Percentiles rank a stretch among this genome's conserved stretches.
phyloP scores from a whole-genome alignment of 2,113 vertebrate species.

The Sprattus sprattus region DNA sequence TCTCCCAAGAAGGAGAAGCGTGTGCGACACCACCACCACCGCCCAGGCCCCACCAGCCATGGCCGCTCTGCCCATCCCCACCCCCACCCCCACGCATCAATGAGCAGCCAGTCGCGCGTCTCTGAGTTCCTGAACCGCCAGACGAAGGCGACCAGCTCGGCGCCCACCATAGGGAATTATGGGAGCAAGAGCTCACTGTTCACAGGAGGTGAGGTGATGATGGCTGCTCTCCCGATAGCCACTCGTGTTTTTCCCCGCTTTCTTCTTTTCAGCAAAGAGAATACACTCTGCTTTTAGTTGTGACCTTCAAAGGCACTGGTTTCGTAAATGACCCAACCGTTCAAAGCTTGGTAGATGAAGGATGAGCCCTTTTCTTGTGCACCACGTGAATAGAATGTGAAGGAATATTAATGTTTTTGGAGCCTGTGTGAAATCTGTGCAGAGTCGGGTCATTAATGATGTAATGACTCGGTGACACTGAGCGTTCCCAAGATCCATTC shows the following conservation, averaged over 20 bases:
- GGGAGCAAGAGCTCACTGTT: slow-evolving; percentile 23
- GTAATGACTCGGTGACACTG: background rate
- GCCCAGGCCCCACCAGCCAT: slow-evolving; percentile 36
- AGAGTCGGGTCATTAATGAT: background rate
- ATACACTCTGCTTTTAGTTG: background rate
- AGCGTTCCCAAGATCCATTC: background rate
- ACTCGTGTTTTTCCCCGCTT: background rate
- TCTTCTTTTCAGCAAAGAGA: background rate
- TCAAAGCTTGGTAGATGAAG: background rate
- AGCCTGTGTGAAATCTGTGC: background rate
- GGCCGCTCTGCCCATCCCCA: background rate
- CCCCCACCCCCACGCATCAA: background rate
- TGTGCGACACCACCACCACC: background rate
- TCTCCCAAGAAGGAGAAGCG: slow-evolving; percentile 59
- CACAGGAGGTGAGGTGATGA: slow-evolving; percentile 42
- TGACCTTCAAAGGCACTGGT: background rate
- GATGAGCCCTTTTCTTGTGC: background rate
- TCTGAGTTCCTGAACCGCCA: slow-evolving; percentile 58
- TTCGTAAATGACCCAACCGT: background rate
- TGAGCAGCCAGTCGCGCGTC: slow-evolving; percentile 46
- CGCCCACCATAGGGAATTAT: background rate
- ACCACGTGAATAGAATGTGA: background rate
- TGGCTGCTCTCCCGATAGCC: too few relatives aligned
- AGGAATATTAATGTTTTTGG: background rate
- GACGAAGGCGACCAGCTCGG: slow-evolving; percentile 32